Evolutionary conservation across 2,113 vertebrate genomes (phyloP).

Genomic region (Okapia johnstoni): DNA sequence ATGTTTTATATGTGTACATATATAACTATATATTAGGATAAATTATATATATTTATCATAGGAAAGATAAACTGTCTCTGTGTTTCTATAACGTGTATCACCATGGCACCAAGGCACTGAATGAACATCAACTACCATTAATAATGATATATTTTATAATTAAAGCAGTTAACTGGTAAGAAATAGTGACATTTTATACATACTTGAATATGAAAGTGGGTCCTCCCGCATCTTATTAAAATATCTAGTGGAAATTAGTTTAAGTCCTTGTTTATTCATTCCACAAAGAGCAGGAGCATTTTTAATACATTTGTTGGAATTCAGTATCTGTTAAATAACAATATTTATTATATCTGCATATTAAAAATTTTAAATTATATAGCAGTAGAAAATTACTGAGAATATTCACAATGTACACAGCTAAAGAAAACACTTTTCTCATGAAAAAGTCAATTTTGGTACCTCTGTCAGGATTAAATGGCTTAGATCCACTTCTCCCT

Average conservation of each 20-base stretch:
- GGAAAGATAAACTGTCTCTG: background rate
- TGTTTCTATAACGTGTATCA: background rate
- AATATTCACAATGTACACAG: background rate
- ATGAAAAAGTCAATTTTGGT: background rate
- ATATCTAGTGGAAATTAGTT: background rate
- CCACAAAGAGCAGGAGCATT: background rate
- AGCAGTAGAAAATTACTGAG: background rate
- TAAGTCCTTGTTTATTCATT: background rate
- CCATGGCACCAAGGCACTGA: background rate
- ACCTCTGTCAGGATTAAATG: background rate
- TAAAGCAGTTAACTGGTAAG: background rate
- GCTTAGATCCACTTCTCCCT: background rate
- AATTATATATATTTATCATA: background rate
- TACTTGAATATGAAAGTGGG: background rate
- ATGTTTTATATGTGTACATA: background rate
- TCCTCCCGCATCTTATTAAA: background rate
- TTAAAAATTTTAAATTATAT: background rate
- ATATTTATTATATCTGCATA: background rate
- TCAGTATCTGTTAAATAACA: background rate
- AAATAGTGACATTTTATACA: background rate
- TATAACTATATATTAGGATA: background rate
- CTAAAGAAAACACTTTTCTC: background rate
- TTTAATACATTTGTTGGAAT: background rate
- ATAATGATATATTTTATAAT: conserved; percentile 28
- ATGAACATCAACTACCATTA: background rate